A percentile compares a stretch with the other conserved stretches of the same genome.
phyloP scores from a whole-genome alignment of 1,140 invertebrate species.

The Phortica variegata region DNA sequence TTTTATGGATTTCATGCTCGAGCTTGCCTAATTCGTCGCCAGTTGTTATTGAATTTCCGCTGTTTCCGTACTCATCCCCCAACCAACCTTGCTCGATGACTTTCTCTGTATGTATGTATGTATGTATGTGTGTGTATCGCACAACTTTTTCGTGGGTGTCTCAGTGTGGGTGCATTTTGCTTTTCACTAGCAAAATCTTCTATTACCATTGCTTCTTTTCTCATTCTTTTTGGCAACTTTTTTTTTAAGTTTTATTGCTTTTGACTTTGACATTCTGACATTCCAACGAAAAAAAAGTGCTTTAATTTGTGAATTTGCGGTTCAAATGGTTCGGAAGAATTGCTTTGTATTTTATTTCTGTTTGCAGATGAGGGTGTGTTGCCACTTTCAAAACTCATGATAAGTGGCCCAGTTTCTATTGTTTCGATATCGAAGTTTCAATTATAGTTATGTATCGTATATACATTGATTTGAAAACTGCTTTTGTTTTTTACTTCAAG shows the following conservation, averaged over 20 bases:
- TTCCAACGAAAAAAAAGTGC: conserved; percentile 42
- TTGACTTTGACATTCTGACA: conserved; percentile 7
- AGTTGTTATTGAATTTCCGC: conserved; percentile 29
- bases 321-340: conserved; percentile 52
- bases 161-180: no score
- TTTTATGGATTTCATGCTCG: background rate
- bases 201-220: background rate
- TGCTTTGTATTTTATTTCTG: conserved; percentile 35
- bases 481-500: no score
- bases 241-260: background rate
- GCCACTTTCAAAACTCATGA: no score
- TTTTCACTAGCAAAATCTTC: no score
- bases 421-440: no score
- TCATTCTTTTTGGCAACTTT: background rate
- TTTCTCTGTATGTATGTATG: background rate
- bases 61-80: conserved; percentile 7
- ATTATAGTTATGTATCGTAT: no score
- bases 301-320: conserved; percentile 48
- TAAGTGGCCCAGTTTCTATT: no score
- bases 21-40: conserved; percentile 25
- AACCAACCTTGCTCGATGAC: background rate
- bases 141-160: background rate
- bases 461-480: no score
- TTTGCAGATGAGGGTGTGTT: no score
- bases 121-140: conserved; percentile 7